Percentiles rank a stretch among this genome's conserved stretches.
These are phyloP conservation scores for Smittia sp. DNA, from an alignment of 2,888 invertebrate genomes.

Conservation along the genomic window DNA sequence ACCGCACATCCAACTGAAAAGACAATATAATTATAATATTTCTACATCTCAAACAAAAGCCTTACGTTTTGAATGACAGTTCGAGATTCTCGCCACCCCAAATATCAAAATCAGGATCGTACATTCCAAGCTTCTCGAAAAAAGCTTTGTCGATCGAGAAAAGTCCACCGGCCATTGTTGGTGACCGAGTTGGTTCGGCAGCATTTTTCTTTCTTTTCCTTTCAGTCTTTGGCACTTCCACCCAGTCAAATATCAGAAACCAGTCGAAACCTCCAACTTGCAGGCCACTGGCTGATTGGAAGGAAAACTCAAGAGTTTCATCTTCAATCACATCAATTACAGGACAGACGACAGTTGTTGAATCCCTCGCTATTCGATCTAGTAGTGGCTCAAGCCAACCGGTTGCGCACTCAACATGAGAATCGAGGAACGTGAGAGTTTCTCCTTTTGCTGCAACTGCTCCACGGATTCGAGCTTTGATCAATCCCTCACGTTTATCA, in stretches of 20 bases:
- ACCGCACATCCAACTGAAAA: conserved; percentile 34
- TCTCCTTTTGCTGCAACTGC: conserved; percentile 44
- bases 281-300: conserved; percentile 42
- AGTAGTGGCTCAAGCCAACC: conserved; percentile 50
- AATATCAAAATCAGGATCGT: conserved; percentile 45
- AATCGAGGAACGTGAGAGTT: conserved; percentile 46
- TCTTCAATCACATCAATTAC: conserved; percentile 50
- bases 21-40: too few species aligned
- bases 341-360: conserved; percentile 47
- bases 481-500: conserved; percentile 43
- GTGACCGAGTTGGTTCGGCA: conserved; percentile 35
- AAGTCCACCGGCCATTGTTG: conserved; percentile 43
- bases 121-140: conserved; percentile 45
- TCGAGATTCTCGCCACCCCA: conserved; percentile 44
- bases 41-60: too few species aligned
- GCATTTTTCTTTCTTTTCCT: conserved; percentile 62
- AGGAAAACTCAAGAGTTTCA: conserved; percentile 46
- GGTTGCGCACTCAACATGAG: conserved; percentile 45
- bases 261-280: conserved; percentile 41
- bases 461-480: conserved; percentile 45
- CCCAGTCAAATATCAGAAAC: conserved; percentile 60
- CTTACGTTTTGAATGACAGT: conserved; percentile 19
- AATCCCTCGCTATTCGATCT: conserved; percentile 45
- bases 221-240: conserved; percentile 73
- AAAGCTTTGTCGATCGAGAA: conserved; percentile 45